These are phyloP conservation scores for Cotesia typhae DNA, from an alignment of 1,140 invertebrate species.

Conservation along the genomic window DNA sequence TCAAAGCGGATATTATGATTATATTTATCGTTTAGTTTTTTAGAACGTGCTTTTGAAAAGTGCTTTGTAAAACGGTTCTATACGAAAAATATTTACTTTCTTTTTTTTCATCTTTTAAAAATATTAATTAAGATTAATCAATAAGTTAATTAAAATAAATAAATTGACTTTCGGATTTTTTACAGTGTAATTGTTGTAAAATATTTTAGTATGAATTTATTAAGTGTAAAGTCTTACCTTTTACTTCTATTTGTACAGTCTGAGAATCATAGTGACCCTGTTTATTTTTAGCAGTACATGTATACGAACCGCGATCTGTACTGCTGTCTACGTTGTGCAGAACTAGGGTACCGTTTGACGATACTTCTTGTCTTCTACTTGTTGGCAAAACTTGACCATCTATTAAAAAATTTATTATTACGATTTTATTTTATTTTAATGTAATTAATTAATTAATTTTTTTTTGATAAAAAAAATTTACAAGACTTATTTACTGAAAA, in stretches of 20 bases:
- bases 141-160: not conserved
- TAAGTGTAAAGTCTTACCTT: conserved; percentile 69
- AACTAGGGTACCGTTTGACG: conserved; percentile 85
- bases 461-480: too few relatives aligned
- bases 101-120: not conserved
- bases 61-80: not conserved
- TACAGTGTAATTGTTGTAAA: not conserved
- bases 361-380: conserved; percentile 87
- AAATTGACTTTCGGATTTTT: not conserved
- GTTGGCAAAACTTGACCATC: conserved; percentile 84
- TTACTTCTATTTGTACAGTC: conserved; percentile 85
- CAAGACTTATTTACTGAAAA: too few relatives aligned
- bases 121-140: too few relatives aligned
- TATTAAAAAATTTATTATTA: conserved; percentile 55
- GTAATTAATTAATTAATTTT: too few relatives aligned
- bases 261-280: conserved; percentile 81
- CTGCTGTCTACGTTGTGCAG: conserved; percentile 76
- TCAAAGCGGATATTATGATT: too few relatives aligned
- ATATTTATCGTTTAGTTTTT: too few relatives aligned
- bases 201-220: not conserved
- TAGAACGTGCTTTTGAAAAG: too few relatives aligned
- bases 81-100: not conserved
- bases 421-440: conserved; percentile 42
- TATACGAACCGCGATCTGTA: conserved; percentile 82
- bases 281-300: conserved; percentile 86